Evolutionary conservation across 2,797 vertebrate genomes (phyloP), one percentile per base, ranked within the genome.

Genomic region (Moxostoma hubbsi): DNA sequence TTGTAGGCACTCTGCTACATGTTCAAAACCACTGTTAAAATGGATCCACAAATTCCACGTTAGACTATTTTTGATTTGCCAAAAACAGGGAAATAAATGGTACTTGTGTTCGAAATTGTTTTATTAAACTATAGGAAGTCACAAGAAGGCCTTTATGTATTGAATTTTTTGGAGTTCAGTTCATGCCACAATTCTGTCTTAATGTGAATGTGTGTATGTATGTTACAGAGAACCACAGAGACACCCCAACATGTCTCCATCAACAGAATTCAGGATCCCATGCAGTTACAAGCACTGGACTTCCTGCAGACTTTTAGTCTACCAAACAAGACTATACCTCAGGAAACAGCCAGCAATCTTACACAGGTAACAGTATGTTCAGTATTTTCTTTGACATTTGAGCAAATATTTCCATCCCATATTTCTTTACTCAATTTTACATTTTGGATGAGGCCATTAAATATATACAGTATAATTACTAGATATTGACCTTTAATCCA

Each of bases 301-400:
- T 46, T 96, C 80, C 53, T 51, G 50, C 50, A 51, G 61, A 93
- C 94, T 11, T 79, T 82, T 66, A 89, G 75, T 64, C 64, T 96
- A 51, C 93, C 95, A 80, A 91, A 93, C 15, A 81, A 88, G 50
- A 89, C 94, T 62, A 87, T 98, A 79, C 86, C 93, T 0, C 84
- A 89, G 67, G 87, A 91, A 43, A 94, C 91, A 0, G 97, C 96
- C 5, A 89, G 88, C 85, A 97, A 95, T 87, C 91, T 99, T 78
- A 94, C 96, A 0, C 90, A 96, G 96, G 98, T 99, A 88, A 66
- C 5, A 63, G 16, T 8, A 43, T 61, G 78, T 16, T 59, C 65
- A 73, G 50, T 51, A n/a, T n/a, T n/a, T n/a, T 36, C 36, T 36
- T 36, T 36, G 36, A 36, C 36, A 4, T 4, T 36, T 36, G 4